phyloP scores from a whole-genome alignment of 2,888 invertebrate genomes.

The Trachelus troglodyta region DNA sequence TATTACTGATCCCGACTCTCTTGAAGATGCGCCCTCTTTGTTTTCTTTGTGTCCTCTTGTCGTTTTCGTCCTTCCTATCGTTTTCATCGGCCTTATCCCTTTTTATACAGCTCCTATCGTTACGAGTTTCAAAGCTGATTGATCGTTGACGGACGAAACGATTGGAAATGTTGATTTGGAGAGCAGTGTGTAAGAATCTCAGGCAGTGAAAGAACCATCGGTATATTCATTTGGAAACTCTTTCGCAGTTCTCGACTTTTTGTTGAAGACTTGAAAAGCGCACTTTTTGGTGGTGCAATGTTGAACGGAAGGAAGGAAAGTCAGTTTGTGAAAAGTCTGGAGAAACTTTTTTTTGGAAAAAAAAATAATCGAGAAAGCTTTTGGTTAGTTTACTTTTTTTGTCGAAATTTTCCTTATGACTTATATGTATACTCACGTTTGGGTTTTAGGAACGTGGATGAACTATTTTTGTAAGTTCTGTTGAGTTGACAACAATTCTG shows the following conservation, averaged over 20 bases:
- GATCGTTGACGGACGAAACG: neutral
- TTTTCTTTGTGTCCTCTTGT: conserved; percentile 7
- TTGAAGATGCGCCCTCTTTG: neutral
- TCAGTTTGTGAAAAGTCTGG: neutral
- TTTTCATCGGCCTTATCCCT: conserved; percentile 11
- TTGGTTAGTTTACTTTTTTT: neutral
- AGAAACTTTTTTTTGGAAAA: neutral
- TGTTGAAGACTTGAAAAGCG: neutral
- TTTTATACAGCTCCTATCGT: conserved; percentile 13
- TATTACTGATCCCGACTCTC: neutral
- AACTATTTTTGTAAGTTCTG: neutral
- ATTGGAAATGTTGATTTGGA: neutral
- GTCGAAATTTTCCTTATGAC: neutral
- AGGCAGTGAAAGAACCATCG: neutral
- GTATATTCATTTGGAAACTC: neutral
- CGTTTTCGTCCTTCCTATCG: conserved; percentile 3
- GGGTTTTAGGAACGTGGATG: neutral
- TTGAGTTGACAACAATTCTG: neutral
- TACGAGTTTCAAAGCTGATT: neutral
- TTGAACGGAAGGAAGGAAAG: neutral
- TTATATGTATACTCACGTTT: neutral
- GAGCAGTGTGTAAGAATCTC: neutral
- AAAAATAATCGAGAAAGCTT: neutral
- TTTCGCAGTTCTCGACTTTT: neutral
- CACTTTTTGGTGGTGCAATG: neutral